These are phyloP conservation scores for Accipiter cooperii DNA, from an alignment of 2,113 vertebrate genomes.

Conservation along the genomic window DNA sequence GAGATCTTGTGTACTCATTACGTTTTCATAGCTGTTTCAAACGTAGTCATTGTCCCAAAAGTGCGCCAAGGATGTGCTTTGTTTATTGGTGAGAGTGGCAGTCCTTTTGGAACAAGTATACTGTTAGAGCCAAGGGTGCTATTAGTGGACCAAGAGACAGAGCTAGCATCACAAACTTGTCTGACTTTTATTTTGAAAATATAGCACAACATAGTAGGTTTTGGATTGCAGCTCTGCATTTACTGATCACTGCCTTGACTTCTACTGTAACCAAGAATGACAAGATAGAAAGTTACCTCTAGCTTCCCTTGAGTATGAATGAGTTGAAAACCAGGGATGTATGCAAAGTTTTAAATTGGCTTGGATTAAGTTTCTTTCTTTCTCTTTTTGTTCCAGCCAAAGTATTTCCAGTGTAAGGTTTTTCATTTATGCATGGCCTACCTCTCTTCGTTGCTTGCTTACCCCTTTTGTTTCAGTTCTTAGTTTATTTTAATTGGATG, in stretches of 20 bases:
- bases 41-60: not conserved
- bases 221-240: not conserved
- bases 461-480: not conserved
- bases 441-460: not conserved
- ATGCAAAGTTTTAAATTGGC: not conserved
- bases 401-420: not conserved
- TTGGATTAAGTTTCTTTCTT: not conserved
- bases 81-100: not conserved
- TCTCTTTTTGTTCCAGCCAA: not conserved
- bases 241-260: not conserved
- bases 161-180: not conserved
- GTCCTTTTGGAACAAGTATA: not conserved
- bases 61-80: not conserved
- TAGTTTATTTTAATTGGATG: not conserved
- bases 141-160: not conserved
- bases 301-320: not conserved
- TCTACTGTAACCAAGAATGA: not conserved
- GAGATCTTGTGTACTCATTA: not conserved
- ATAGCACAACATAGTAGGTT: not conserved
- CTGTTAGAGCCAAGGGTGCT: not conserved
- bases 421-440: not conserved
- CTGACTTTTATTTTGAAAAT: not conserved
- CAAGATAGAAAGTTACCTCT: not conserved
- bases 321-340: not conserved
- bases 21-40: not conserved